phyloP scores from a whole-genome alignment of 92 coral and sea anemone species.

The Plumapathes pennacea region DNA sequence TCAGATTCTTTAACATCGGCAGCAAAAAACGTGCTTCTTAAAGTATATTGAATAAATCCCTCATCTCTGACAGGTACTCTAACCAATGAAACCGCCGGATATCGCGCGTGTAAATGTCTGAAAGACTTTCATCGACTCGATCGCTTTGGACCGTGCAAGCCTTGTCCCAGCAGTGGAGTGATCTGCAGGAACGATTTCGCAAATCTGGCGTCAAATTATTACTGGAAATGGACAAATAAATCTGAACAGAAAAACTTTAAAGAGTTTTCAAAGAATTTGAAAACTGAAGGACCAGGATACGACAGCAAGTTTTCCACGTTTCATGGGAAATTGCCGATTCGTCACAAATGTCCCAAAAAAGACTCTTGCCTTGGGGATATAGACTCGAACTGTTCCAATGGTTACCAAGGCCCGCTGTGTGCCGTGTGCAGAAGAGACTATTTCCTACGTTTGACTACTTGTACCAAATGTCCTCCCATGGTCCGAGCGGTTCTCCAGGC shows the following conservation, averaged over 20 bases:
- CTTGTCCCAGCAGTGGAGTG: slow-evolving; percentile 23
- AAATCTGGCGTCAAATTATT: slow-evolving; percentile 20
- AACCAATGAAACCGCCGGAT: no score
- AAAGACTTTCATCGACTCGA: slow-evolving; percentile 30
- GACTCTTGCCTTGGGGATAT: slow-evolving; percentile 27
- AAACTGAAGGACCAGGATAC: slow-evolving; percentile 3
- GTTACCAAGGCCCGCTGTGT: slow-evolving; percentile 31
- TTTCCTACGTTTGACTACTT: slow-evolving; percentile 25
- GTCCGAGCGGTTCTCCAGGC: slow-evolving; percentile 8
- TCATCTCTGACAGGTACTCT: no score
- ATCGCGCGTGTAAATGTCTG: no score
- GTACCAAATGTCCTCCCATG: slow-evolving; percentile 21
- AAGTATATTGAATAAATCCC: no score
- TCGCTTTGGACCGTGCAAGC: slow-evolving; percentile 34
- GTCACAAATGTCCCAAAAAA: slow-evolving; percentile 25
- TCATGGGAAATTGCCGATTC: slow-evolving; percentile 17
- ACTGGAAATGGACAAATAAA: slow-evolving; percentile 30
- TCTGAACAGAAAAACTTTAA: background rate
- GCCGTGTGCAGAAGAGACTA: slow-evolving; percentile 14
- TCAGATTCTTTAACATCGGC: no score
- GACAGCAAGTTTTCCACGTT: slow-evolving; percentile 1
- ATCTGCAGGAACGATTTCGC: slow-evolving; percentile 29
- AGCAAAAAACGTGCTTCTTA: no score
- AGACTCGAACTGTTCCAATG: slow-evolving; percentile 19
- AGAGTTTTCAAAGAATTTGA: slow-evolving; percentile 15